Base-by-base conservation (phyloP, 2,113 vertebrate species). In the Hymenochirus boettgeri region DNA sequence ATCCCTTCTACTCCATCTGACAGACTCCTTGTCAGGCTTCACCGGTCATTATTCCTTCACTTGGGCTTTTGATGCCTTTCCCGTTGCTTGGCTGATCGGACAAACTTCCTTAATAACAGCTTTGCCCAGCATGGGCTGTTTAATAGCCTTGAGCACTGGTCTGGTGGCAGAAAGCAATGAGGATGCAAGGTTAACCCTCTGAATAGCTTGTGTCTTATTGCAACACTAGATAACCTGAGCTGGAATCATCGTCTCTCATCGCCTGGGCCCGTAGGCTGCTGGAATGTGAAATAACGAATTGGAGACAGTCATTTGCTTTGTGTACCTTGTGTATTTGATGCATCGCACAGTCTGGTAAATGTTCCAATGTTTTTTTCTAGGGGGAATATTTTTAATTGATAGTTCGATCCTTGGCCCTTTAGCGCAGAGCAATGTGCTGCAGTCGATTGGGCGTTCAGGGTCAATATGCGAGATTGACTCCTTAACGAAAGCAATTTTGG, bases 101-200 rank as follows among this genome's bases (percentile, higher is more conserved):
- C 56, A 62, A 31, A 22, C 46, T 52, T 27, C 56, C 24, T 25
- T 67, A 67, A 67, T 67, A 67, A 67, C 64, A 52, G 64, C 64
- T 67, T 57, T 67, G 64, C 55, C 56, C 64, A 59, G 64, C 64
- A 27, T 67, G 64, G 58, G 31, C 31, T 8, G 47, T 58, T 56
- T 67, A 67, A 67, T 59, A 67, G 64, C 24, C 31, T 37, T 10
- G 7, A 23, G 64, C 55, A 67, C 55, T 42, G 56, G 64, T 33
- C 12, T 27, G 12, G 57, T 17, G 46, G 45, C 55, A 67, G 47
- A 24, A 18, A 42, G 46, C 56, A 59, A 31, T 19, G 56, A 31
- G n/a, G 46, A 46, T 26, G 56, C 47, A 37, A 25, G 17, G 22
- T 59, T 67, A 67, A 67, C 64, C 33, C 54, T 25, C 29, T 42